Base-by-base conservation (phyloP, 2,888 invertebrate genomes). In the Cynaeus angustus region DNA sequence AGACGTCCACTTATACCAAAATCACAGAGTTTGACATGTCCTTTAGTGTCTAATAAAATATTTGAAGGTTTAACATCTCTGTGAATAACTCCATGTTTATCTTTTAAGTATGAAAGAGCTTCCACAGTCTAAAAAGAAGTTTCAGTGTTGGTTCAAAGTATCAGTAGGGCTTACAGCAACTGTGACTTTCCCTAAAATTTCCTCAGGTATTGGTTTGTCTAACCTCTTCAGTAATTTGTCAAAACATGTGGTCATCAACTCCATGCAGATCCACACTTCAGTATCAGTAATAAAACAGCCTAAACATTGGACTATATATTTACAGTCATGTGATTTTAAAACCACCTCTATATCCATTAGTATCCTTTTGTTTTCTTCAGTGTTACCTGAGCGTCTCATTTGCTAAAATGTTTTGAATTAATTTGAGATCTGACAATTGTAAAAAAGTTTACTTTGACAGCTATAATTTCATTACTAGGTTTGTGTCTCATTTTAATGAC, bases 221-320 rank as follows among this genome's bases (percentile, higher is more conserved):
- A 94, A 88, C 77, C 92, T 87, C 85, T 96, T 97, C 71, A 98
- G 88, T 81, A 99, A 87, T 87, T 99, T 99, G 85, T 99, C 99
- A 83, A 99, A 94, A 86, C 99, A 99, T 13, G 98, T 97, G 9
- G 97, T 94, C 99, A 99, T 99, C 76, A 99, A 88, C 87, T 99
- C 99, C 99, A 99, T 99, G 85, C 99, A 99, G 83, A 99, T 99
- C 97, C 99, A 99, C 0, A 99, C 98, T 85, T 99, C 98, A 0
- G 96, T 94, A 83, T 96, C 96, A 0, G 96, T 97, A 64, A 99
- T 97, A 86, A 99, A 98, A 87, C 97, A 98, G 43, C 99, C 99
- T 80, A 97, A 89, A 85, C 98, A 99, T 83, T 96, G 92, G 77
- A 99, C 99, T 78, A 99, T 99, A 86, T 94, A 98, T 37, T 94